These are phyloP conservation scores for Drosophila sordidula DNA, from an alignment of 2,888 invertebrate species.

Conservation along the genomic window DNA sequence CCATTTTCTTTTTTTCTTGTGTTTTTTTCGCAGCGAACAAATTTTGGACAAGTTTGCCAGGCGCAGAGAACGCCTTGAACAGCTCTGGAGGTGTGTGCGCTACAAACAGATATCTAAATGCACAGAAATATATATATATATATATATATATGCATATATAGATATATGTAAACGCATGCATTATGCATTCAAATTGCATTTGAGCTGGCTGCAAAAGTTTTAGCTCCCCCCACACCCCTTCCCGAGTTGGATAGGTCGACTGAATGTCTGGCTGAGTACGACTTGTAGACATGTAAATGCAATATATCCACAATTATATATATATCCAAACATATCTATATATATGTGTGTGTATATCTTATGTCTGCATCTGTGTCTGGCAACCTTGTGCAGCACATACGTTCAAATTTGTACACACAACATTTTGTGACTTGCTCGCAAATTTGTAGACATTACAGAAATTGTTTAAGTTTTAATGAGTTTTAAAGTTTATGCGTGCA, in stretches of 20 bases:
- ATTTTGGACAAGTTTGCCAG: slow-evolving; percentile 76
- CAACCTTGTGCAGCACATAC: slow-evolving; percentile 46
- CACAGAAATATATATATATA: slow-evolving; percentile 9
- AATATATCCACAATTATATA: slow-evolving; percentile 15
- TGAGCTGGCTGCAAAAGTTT: slow-evolving; percentile 54
- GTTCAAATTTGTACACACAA: slow-evolving; percentile 38
- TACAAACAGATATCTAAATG: slow-evolving; percentile 38
- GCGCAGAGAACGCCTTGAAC: slow-evolving; percentile 56
- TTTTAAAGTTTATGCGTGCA: slow-evolving; percentile 6
- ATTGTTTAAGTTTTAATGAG: slow-evolving; percentile 23
- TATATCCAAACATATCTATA: slow-evolving; percentile 7
- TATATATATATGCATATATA: slow-evolving; percentile 7
- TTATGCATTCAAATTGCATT: slow-evolving; percentile 65
- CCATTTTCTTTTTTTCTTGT: slow-evolving; percentile 10
- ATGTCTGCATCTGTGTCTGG: slow-evolving; percentile 46
- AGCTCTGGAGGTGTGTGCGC: slow-evolving; percentile 43
- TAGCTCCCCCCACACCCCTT: neutral
- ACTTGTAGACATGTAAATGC: slow-evolving; percentile 52
- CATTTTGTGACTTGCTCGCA: slow-evolving; percentile 36
- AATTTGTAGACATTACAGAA: slow-evolving; percentile 52
- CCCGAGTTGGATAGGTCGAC: slow-evolving; percentile 15
- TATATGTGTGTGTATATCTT: slow-evolving; percentile 8
- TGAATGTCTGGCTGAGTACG: slow-evolving; percentile 41
- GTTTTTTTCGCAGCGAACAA: slow-evolving; percentile 55
- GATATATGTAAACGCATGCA: slow-evolving; percentile 29